Evolutionary conservation across 2,888 invertebrate genomes (phyloP).

Genomic region (Lasioglossum calceatum): DNA sequence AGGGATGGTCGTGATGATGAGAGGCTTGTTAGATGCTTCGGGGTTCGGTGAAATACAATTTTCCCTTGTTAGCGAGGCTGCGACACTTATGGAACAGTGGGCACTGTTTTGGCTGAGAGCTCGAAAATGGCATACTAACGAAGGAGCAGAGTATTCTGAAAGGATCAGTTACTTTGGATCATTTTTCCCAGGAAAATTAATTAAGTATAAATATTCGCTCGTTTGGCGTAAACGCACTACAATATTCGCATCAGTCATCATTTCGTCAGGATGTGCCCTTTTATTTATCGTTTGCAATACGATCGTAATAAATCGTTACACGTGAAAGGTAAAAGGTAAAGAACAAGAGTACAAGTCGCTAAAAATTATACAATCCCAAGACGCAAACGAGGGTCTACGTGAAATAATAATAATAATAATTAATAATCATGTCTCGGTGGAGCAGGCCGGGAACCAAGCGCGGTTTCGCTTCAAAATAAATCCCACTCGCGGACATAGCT

Average conservation of each 20-base stretch:
- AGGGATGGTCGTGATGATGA: conserved; percentile 13
- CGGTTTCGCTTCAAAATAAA: conserved; percentile 44
- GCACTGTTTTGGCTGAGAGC: neutral
- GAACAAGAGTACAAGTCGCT: conserved; percentile 64
- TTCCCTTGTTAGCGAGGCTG: neutral
- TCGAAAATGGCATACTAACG: neutral
- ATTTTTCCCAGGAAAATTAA: too few species aligned
- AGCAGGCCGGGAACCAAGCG: conserved; percentile 51
- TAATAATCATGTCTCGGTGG: conserved; percentile 30
- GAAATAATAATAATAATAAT: conserved; percentile 22
- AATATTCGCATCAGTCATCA: neutral
- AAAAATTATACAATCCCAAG: conserved; percentile 64
- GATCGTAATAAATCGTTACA: conserved; percentile 73
- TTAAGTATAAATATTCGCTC: neutral
- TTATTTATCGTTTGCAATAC: conserved; percentile 72
- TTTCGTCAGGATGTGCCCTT: conserved; percentile 64
- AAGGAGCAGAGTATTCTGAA: neutral
- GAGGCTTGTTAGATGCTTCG: neutral
- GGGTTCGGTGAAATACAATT: neutral
- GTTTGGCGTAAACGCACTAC: neutral
- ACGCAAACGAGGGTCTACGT: conserved; percentile 53
- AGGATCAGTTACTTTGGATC: neutral
- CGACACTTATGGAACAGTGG: neutral
- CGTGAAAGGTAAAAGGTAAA: conserved; percentile 68
- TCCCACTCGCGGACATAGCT: conserved; percentile 31